These are phyloP conservation scores for Ladona fulva DNA, from an alignment of 1,140 invertebrate genomes.

Conservation along the genomic window DNA sequence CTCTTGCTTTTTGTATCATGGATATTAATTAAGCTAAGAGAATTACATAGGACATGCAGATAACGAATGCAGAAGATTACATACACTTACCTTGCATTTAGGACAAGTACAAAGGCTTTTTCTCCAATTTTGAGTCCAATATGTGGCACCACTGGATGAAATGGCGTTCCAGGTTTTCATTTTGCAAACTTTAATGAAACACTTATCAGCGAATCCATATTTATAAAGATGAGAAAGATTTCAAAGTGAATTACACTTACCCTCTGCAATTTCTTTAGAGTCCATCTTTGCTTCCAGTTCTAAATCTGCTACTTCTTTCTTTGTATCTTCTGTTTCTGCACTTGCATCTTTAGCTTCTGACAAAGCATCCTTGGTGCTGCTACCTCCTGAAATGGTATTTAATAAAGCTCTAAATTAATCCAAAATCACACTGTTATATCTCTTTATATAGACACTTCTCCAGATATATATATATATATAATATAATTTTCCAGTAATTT, in stretches of 20 bases:
- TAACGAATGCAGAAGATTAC: no score
- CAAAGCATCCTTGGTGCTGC: no score
- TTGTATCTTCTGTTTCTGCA: not conserved
- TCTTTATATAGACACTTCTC: no score
- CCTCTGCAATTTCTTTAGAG: not conserved
- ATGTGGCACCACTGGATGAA: conserved; percentile 36
- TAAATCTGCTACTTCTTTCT: conserved; percentile 14
- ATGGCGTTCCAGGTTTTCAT: conserved; percentile 16
- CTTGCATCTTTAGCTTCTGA: conserved; percentile 36
- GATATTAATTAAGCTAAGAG: no score
- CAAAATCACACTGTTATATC: no score
- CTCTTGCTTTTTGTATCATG: no score
- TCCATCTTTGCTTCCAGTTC: conserved; percentile 13
- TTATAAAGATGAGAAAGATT: not conserved
- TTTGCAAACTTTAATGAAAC: not conserved
- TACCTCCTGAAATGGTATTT: no score
- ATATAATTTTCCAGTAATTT: no score
- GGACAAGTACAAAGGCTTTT: conserved; percentile 55
- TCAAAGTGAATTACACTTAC: not conserved
- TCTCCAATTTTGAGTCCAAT: conserved; percentile 66
- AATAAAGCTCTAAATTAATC: no score
- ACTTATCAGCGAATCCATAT: no score
- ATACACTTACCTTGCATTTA: conserved; percentile 34
- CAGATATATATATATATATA: no score
- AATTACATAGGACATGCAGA: no score